phyloP scores from a whole-genome alignment of 1,140 invertebrate genomes.

The Lasaia peninsularis region DNA sequence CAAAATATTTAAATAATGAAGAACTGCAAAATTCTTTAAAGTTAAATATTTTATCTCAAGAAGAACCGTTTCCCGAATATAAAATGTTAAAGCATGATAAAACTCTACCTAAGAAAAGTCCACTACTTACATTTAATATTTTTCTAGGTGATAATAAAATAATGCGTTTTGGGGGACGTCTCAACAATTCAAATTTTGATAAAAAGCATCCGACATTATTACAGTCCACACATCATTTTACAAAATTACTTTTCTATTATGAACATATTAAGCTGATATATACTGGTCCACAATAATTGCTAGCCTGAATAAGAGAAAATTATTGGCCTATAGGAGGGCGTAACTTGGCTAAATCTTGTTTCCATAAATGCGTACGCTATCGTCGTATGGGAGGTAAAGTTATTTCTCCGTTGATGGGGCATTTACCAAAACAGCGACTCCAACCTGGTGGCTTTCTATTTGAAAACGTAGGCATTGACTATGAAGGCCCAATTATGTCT shows the following conservation, averaged over 20 bases:
- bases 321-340: too few species aligned
- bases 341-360: too few species aligned
- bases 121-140: constrained; percentile 10
- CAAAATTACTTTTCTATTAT: constrained; percentile 20
- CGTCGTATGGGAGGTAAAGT: too few species aligned
- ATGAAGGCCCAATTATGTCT: too few species aligned
- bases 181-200: constrained; percentile 22
- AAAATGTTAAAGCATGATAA: background rate
- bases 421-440: too few species aligned
- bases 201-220: constrained; percentile 29
- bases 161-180: constrained; percentile 23
- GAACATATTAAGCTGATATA: constrained; percentile 19
- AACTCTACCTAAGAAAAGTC: constrained; percentile 13
- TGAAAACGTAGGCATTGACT: too few species aligned
- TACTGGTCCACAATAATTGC: constrained; percentile 17
- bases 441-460: too few species aligned
- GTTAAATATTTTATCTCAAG: background rate
- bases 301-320: background rate
- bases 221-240: constrained; percentile 23
- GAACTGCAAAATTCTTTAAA: background rate
- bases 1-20: background rate
- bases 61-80: background rate
- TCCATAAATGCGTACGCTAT: too few species aligned
- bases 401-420: too few species aligned
- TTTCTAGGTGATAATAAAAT: constrained; percentile 21